These are phyloP conservation scores for Cinara cedri DNA, from an alignment of 2,888 invertebrate genomes.

Conservation along the genomic window DNA sequence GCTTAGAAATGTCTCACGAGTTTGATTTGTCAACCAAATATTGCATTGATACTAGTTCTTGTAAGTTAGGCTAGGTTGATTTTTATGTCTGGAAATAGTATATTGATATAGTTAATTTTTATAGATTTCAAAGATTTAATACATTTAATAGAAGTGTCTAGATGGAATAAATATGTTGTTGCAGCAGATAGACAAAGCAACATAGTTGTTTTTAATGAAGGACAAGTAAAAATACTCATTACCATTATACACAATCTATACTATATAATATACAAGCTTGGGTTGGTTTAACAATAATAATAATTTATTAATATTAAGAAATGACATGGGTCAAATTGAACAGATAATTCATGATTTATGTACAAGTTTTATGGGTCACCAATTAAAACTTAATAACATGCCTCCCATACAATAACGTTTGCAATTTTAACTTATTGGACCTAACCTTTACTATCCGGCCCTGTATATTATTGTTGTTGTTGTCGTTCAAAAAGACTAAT, in stretches of 20 bases:
- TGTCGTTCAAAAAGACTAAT: background rate
- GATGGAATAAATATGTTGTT: slow-evolving; percentile 70
- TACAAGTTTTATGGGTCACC: too few species aligned
- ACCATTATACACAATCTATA: background rate
- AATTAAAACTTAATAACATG: too few species aligned
- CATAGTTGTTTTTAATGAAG: slow-evolving; percentile 70
- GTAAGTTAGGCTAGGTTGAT: slow-evolving; percentile 29
- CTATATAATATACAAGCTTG: background rate
- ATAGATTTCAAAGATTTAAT: slow-evolving; percentile 69
- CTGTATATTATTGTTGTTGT: too few species aligned
- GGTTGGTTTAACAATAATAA: too few species aligned
- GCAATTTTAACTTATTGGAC: too few species aligned
- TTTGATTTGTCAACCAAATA: slow-evolving; percentile 46
- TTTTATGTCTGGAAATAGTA: background rate
- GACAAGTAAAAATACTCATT: slow-evolving; percentile 61
- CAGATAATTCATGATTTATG: too few species aligned
- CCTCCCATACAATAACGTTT: too few species aligned
- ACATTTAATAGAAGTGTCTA: slow-evolving; percentile 66
- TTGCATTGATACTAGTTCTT: slow-evolving; percentile 19
- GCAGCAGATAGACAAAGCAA: slow-evolving; percentile 72
- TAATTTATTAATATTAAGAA: too few species aligned
- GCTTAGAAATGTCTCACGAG: slow-evolving; percentile 46
- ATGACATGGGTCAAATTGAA: too few species aligned
- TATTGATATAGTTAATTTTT: slow-evolving; percentile 59
- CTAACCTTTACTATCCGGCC: too few species aligned